Evolutionary conservation across 2,113 vertebrate species (phyloP).

Genomic region (Leptosomus discolor): DNA sequence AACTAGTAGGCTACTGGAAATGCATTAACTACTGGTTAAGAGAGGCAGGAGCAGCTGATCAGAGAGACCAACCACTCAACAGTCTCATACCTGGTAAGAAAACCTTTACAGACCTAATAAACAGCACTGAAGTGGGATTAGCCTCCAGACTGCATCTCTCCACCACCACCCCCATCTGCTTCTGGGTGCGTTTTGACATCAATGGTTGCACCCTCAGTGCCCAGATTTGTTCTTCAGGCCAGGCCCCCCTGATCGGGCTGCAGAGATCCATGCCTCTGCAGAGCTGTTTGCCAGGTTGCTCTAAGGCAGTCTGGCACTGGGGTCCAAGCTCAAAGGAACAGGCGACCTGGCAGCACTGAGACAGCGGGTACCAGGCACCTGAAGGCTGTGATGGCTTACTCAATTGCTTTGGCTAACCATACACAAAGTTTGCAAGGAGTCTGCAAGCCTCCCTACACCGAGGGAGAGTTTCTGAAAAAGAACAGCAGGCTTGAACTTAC

Average conservation of each 20-base stretch:
- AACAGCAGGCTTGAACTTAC: not conserved
- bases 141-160: not conserved
- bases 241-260: rapidly evolving
- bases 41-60: not conserved
- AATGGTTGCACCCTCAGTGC: not conserved
- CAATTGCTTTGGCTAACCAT: not conserved
- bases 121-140: not conserved
- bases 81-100: not conserved
- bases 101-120: not conserved
- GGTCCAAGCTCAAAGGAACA: not conserved
- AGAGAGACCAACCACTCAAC: not conserved
- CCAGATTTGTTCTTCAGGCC: not conserved
- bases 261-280: not conserved
- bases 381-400: not conserved
- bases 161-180: not conserved
- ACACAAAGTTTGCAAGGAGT: not conserved
- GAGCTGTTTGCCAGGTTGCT: not conserved
- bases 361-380: not conserved
- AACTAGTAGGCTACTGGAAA: not conserved
- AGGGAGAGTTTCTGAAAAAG: not conserved
- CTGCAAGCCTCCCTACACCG: not conserved
- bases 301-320: not conserved
- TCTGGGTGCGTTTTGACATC: not conserved
- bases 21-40: not conserved
- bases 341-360: not conserved